Conservation (phyloP, 2,113 vertebrate genomes). For the Echinops telfairi region DNA sequence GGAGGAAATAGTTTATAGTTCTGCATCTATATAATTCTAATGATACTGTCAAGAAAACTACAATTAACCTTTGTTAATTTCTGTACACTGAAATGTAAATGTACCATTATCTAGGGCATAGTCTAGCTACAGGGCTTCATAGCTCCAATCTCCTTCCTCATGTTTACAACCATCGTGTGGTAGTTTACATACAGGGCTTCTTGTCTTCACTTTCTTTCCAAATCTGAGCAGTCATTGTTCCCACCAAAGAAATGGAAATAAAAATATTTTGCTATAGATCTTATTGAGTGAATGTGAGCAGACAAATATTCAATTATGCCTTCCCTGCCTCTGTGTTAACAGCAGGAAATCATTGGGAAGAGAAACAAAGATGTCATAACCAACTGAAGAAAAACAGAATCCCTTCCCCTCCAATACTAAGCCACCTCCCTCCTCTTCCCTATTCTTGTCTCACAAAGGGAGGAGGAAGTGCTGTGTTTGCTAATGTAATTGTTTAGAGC, state of each 20-base stretch:
- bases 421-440: background rate
- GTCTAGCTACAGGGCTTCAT: too few relatives aligned
- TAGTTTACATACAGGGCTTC: background rate
- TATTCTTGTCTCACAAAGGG: background rate
- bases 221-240: background rate
- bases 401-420: background rate
- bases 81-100: background rate
- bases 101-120: background rate
- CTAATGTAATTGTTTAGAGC: background rate
- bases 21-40: conserved; percentile 1
- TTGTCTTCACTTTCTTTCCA: background rate
- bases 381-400: background rate
- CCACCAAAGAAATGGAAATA: background rate
- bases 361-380: background rate
- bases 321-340: background rate
- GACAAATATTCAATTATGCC: background rate
- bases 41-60: background rate
- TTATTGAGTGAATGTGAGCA: background rate
- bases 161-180: too few relatives aligned
- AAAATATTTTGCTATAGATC: background rate
- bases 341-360: background rate
- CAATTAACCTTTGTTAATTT: background rate
- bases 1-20: background rate
- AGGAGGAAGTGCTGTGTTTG: background rate
- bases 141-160: too few relatives aligned